These are phyloP conservation scores for Dicerorhinus sumatrensis DNA, from an alignment of 2,113 vertebrate genomes.

Conservation along the genomic window DNA sequence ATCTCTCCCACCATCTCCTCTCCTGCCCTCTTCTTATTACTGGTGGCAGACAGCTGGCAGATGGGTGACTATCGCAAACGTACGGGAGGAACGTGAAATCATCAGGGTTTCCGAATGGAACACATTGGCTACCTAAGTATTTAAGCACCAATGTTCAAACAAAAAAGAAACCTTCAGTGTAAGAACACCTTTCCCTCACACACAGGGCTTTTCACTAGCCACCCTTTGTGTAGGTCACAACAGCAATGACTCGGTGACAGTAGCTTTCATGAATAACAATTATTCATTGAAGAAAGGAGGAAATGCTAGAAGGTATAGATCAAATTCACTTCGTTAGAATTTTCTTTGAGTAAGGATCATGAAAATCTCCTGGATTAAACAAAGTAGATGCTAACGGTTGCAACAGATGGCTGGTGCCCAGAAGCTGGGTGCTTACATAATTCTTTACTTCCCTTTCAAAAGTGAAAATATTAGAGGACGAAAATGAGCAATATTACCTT, in stretches of 20 bases:
- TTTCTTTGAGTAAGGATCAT: background rate
- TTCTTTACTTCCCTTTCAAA: slow-evolving; percentile 40
- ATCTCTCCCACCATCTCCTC: background rate
- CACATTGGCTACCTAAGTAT: background rate
- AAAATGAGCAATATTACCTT: background rate
- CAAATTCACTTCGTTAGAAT: background rate
- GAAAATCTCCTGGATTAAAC: background rate
- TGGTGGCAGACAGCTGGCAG: background rate
- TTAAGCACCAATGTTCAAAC: background rate
- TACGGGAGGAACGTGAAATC: background rate
- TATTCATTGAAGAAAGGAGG: background rate
- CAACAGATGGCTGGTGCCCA: background rate
- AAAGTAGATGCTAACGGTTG: background rate
- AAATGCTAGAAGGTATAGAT: background rate
- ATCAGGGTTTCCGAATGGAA: background rate
- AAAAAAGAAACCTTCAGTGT: background rate
- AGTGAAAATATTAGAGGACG: background rate
- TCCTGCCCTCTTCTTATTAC: background rate
- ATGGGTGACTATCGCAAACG: background rate
- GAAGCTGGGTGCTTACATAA: background rate
- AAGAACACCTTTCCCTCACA: background rate
- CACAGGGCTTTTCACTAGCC: background rate
- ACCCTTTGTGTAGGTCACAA: background rate
- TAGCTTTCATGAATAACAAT: background rate
- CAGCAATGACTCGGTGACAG: background rate